Conservation (phyloP, 2,888 invertebrate genomes). For the Andrena flavipes region DNA sequence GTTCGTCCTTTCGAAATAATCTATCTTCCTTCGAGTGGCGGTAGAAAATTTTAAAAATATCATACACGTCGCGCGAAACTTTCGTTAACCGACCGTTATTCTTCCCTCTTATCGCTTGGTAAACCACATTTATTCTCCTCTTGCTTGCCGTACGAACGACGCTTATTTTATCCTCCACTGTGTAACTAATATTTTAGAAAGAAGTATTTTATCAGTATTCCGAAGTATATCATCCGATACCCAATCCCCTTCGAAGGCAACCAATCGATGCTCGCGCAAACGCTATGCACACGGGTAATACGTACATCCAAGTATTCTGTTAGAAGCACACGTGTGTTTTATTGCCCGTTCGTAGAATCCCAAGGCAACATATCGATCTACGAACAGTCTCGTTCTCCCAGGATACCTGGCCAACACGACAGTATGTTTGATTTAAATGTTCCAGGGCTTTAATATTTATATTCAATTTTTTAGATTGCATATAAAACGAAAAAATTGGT, state of each 20-base stretch:
- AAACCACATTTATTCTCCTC: slow-evolving; percentile 22
- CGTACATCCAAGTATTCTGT: slow-evolving; percentile 19
- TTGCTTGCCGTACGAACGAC: slow-evolving; percentile 19
- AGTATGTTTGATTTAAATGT: not conserved
- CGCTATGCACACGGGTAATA: slow-evolving; percentile 3
- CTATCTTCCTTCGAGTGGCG: not conserved
- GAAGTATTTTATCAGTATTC: slow-evolving; percentile 37
- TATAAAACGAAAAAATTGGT: not conserved
- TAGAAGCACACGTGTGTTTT: slow-evolving; percentile 33
- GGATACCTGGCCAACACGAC: not conserved
- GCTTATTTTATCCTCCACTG: not conserved
- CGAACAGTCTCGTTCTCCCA: slow-evolving; percentile 3
- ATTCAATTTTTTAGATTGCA: too few relatives aligned
- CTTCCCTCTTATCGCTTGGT: slow-evolving; percentile 7
- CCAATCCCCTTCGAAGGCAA: slow-evolving; percentile 24
- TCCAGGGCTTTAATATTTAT: not conserved
- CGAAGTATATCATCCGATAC: slow-evolving; percentile 4
- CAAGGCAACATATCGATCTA: slow-evolving; percentile 29
- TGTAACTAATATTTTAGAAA: slow-evolving; percentile 33
- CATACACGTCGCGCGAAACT: not conserved
- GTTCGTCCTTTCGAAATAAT: not conserved
- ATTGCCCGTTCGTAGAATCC: slow-evolving; percentile 19
- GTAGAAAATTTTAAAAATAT: not conserved
- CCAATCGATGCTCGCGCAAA: slow-evolving; percentile 33
- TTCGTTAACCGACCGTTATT: slow-evolving; percentile 26